phyloP scores from a whole-genome alignment of 2,888 invertebrate genomes.

The Sminthurides aquaticus region DNA sequence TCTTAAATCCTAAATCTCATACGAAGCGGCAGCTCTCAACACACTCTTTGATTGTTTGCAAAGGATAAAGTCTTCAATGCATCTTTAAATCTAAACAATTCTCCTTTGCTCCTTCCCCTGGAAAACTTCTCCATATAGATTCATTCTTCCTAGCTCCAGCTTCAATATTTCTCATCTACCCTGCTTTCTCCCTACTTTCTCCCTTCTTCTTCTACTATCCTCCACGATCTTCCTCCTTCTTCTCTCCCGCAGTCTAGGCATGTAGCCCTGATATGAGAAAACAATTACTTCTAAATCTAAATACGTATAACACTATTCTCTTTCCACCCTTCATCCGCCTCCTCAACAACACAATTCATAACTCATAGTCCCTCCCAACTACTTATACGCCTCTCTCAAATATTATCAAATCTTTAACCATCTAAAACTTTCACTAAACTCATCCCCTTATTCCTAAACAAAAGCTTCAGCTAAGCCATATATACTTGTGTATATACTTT shows the following conservation, averaged over 20 bases:
- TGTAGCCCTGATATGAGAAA: constrained; percentile 1
- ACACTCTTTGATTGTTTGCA: constrained; percentile 5
- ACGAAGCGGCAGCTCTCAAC: too few species aligned
- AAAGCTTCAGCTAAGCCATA: too few species aligned
- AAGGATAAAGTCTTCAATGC: constrained; percentile 1
- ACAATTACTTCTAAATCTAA: constrained; percentile 3
- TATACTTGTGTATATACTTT: too few species aligned
- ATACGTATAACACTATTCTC: not conserved
- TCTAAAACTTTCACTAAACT: not conserved
- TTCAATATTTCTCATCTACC: not conserved
- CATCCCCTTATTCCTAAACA: not conserved
- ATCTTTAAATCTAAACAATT: constrained; percentile 2
- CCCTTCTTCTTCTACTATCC: not conserved
- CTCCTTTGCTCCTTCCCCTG: not conserved
- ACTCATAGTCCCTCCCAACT: not conserved
- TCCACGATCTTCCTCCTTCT: constrained; percentile 6
- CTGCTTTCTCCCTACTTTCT: not conserved
- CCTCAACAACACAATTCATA: not conserved
- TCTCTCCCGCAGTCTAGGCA: not conserved
- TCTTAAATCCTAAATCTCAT: too few species aligned
- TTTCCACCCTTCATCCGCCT: not conserved
- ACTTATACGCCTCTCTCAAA: not conserved
- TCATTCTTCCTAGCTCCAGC: not conserved
- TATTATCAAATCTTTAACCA: not conserved
- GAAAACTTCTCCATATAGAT: not conserved